These are phyloP conservation scores for Pterocles gutturalis DNA, from an alignment of 2,113 vertebrate genomes.

Conservation along the genomic window DNA sequence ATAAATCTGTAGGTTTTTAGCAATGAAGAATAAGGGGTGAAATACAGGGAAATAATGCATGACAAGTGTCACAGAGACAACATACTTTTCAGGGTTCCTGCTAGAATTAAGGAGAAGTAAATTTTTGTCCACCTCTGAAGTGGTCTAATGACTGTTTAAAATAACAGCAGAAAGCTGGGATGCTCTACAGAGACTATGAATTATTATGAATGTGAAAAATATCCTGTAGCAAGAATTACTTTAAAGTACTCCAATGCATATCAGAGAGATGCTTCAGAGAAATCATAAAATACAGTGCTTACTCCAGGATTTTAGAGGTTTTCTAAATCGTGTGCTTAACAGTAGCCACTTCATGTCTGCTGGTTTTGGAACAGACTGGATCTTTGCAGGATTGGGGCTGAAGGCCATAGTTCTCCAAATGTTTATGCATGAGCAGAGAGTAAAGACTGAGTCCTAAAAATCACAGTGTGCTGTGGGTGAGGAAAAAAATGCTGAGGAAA, in stretches of 20 bases:
- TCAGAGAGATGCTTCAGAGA: neutral
- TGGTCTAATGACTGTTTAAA: neutral
- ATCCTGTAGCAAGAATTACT: neutral
- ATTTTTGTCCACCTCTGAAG: neutral
- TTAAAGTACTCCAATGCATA: neutral
- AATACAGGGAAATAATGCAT: neutral
- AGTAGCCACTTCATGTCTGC: neutral
- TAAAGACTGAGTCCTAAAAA: constrained; percentile 12
- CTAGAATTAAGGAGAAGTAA: neutral
- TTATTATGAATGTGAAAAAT: neutral
- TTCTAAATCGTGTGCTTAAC: neutral
- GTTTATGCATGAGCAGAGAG: constrained; percentile 14
- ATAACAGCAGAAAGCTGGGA: neutral
- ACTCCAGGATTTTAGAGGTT: neutral
- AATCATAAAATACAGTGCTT: neutral
- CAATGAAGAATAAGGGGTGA: neutral
- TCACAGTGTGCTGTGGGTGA: neutral
- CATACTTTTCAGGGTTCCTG: neutral
- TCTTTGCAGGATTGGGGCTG: neutral
- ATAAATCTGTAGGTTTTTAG: neutral
- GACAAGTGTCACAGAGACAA: neutral
- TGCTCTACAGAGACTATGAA: neutral
- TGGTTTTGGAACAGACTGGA: neutral
- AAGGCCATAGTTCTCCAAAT: constrained; percentile 17
- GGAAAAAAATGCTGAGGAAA: constrained; percentile 20